Evolutionary conservation across 2,113 vertebrate genomes (phyloP).

Genomic region (Chlorodrepanis virens): DNA sequence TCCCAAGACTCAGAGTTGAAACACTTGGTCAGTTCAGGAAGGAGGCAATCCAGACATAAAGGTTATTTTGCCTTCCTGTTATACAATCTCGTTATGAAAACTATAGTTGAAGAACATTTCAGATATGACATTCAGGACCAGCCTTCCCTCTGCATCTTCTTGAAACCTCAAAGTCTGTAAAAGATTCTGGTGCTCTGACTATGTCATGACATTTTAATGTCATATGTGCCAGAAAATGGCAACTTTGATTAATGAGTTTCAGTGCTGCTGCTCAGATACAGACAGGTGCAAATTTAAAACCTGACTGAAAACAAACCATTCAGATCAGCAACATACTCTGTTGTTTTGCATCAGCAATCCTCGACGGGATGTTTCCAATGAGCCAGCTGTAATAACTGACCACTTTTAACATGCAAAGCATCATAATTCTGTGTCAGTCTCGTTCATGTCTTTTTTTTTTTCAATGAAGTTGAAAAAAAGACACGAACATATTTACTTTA

Average conservation of each 20-base stretch:
- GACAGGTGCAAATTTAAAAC: not conserved
- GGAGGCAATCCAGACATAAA: not conserved
- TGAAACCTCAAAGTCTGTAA: not conserved
- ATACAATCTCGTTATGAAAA: not conserved
- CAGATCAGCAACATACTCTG: not conserved
- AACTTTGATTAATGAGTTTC: not conserved
- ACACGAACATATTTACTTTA: not conserved
- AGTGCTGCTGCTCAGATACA: not conserved
- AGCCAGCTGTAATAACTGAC: not conserved
- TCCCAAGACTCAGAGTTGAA: not conserved
- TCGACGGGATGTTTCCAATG: accelerated
- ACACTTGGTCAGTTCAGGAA: not conserved
- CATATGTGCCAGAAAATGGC: not conserved
- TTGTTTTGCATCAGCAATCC: not conserved
- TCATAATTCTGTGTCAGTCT: not conserved
- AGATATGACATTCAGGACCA: not conserved
- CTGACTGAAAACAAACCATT: not conserved
- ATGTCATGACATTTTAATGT: not conserved
- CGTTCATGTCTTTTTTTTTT: not conserved
- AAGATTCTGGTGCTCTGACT: not conserved
- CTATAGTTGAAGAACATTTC: not conserved
- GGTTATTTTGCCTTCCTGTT: not conserved
- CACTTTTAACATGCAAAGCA: not conserved
- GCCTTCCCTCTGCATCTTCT: not conserved
- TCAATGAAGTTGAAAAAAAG: not conserved